Evolutionary conservation across 2,113 vertebrate species (phyloP), one percentile per base, ranked within the genome.

Genomic region (Myotis davidii): DNA sequence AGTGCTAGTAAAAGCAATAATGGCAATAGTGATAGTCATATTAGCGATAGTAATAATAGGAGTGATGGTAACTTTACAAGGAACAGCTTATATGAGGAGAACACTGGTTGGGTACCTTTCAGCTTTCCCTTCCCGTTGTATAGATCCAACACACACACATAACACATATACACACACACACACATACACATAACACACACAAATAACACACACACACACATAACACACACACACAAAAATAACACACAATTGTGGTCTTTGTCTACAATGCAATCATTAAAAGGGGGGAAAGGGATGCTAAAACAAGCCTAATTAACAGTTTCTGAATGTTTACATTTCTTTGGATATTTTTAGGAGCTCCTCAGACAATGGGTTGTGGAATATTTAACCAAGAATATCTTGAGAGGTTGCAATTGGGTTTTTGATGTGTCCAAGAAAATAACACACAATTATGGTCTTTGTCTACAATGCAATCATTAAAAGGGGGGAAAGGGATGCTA

Each of bases 351-450:
- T n/a, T 69, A 65, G 74, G 21, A 73, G 45, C 4, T 10, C 12
- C 4, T 76, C 48, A 25, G 84, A 83, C 14, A 83, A 64, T 6
- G 12, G 9, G 27, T 67, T 48, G 18, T 52, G 8, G 72, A 82
- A 61, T 65, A 70, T 34, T 88, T 54, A 92, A 95, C 56, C 12
- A 92, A 65, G 54, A 73, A 12, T 64, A 86, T 89, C 45, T 89
- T 69, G 12, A 87, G 25, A n/a, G 17, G 25, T 32, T 20, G 3
- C 21, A 70, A 6, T 74, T 17, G 8, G 37, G 45, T 77, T 34
- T 61, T 93, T 76, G 37, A 17, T 52, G 45, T n/a, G 25, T 54
- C 17, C 70, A 77, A 74, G 73, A 6, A 59, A 23, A 25, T 59
- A 69, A 18, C 17, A 34, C n/a, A 64, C 34, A 77, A 25, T n/a